Evolutionary conservation across 2,113 vertebrate genomes (phyloP).

Genomic region (Aegotheles bennettii): DNA sequence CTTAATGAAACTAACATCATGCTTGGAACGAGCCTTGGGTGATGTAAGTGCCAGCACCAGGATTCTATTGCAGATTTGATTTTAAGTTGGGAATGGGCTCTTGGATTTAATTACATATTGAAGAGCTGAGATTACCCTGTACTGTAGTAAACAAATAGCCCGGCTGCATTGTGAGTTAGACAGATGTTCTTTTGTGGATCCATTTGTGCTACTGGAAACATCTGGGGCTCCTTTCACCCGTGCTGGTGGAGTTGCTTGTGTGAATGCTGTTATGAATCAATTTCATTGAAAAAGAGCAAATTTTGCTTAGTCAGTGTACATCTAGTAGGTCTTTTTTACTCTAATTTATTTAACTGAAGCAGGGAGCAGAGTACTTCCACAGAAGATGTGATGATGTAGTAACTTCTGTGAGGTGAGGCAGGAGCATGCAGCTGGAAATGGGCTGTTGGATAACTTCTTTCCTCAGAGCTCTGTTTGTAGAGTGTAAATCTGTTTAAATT

Average conservation of each 20-base stretch:
- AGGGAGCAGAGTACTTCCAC: neutral
- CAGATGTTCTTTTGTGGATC: neutral
- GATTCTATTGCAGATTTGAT: neutral
- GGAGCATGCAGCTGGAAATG: neutral
- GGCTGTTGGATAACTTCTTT: neutral
- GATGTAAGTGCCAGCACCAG: slow-evolving; percentile 65
- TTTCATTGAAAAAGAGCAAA: neutral
- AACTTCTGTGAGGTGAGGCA: neutral
- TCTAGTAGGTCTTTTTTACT: neutral
- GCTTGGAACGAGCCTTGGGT: slow-evolving; percentile 74
- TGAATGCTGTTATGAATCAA: neutral
- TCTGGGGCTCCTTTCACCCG: neutral
- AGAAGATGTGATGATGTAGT: neutral
- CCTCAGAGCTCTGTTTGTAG: neutral
- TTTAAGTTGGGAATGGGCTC: neutral
- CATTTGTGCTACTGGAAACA: neutral
- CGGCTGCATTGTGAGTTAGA: neutral
- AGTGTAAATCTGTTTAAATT: neutral
- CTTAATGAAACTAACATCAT: slow-evolving; percentile 76
- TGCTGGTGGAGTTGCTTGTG: neutral
- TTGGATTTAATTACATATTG: neutral
- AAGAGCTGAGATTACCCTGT: neutral
- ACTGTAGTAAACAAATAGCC: neutral
- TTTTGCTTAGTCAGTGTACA: neutral
- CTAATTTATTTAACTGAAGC: neutral